A percentile compares a stretch with the other conserved stretches of the same genome.
Evolutionary conservation across 1,140 invertebrate species (phyloP).

Genomic region (Trichogramma pretiosum): DNA sequence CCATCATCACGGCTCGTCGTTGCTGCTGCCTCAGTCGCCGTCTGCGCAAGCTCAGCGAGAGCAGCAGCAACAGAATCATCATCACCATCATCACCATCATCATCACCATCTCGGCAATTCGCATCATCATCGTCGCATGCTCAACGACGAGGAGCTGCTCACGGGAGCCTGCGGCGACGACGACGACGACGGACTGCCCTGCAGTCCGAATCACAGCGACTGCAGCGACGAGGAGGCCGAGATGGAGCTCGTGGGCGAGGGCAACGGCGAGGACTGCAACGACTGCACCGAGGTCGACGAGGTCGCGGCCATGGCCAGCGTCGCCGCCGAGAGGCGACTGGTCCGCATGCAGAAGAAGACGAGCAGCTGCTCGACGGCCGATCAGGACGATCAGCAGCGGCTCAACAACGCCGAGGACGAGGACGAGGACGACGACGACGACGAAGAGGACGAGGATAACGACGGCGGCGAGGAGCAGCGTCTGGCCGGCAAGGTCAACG

Average conservation of each 20-base stretch:
- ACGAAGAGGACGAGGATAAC: too few relatives aligned
- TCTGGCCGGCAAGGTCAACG: too few relatives aligned
- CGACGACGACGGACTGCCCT: neutral
- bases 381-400: too few relatives aligned
- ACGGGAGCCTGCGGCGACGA: slow-evolving; percentile 13
- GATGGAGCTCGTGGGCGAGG: slow-evolving; percentile 8
- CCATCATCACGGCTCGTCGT: slow-evolving; percentile 24
- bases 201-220: neutral
- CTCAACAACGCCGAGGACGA: too few relatives aligned
- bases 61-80: too few relatives aligned
- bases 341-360: too few relatives aligned
- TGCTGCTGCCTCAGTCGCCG: neutral
- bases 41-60: neutral
- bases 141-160: too few relatives aligned
- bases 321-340: neutral
- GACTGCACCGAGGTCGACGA: slow-evolving; percentile 5
- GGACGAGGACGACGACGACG: too few relatives aligned
- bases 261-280: slow-evolving; percentile 5
- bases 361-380: too few relatives aligned
- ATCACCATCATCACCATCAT: slow-evolving; percentile 38
- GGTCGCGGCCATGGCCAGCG: neutral
- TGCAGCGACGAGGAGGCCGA: slow-evolving; percentile 1
- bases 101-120: slow-evolving; percentile 29
- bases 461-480: too few relatives aligned
- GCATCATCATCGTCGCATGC: too few relatives aligned